phyloP scores from a whole-genome alignment of 2,797 vertebrate species.

The Pelochelys cantorii region DNA sequence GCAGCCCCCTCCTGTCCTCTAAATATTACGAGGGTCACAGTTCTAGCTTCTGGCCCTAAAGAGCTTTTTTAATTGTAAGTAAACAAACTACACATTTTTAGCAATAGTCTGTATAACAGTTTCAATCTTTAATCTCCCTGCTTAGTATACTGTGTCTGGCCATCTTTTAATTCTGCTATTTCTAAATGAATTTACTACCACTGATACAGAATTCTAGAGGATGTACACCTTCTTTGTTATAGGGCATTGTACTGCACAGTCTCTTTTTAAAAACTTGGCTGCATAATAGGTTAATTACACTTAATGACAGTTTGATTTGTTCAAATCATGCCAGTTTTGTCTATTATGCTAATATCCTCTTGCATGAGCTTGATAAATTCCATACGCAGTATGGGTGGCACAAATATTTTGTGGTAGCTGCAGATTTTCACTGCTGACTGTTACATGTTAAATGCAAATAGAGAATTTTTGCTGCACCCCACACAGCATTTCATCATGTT shows the following conservation, averaged over 20 bases:
- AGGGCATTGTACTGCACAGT: background rate
- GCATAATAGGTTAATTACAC: background rate
- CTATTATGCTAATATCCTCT: background rate
- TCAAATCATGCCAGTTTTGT: background rate
- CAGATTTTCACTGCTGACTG: background rate
- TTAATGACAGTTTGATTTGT: background rate
- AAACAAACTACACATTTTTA: background rate
- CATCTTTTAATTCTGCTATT: background rate
- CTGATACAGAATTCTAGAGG: background rate
- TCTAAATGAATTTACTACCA: background rate
- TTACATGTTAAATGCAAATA: background rate
- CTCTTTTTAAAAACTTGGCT: background rate
- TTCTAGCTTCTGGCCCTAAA: no score
- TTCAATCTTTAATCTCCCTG: no score
- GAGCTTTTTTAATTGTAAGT: background rate
- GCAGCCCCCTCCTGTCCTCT: background rate
- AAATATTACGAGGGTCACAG: background rate
- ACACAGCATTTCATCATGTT: background rate
- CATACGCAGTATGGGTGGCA: no score
- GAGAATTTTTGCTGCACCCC: background rate
- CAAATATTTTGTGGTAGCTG: background rate
- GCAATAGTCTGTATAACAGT: no score
- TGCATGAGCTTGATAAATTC: background rate
- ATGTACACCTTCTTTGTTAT: background rate
- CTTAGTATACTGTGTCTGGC: background rate